Percentiles rank a stretch among this genome's conserved stretches.
Evolutionary conservation across 2,888 invertebrate genomes (phyloP).

Genomic region (Coelinius sp.): DNA sequence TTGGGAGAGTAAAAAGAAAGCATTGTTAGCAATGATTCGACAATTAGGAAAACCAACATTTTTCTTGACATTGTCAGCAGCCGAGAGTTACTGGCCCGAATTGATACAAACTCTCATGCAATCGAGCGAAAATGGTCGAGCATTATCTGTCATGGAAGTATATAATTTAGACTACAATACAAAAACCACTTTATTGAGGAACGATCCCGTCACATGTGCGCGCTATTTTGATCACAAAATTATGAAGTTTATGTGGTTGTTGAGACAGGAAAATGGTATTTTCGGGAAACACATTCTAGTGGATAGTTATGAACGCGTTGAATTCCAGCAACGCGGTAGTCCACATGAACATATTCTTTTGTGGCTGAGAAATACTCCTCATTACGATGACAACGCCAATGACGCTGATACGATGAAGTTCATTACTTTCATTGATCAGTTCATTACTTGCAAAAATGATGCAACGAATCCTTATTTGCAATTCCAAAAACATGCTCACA

Average conservation of each 20-base stretch:
- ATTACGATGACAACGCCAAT: background rate
- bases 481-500: slow-evolving; percentile 53
- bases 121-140: slow-evolving; percentile 41
- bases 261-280: too few species aligned
- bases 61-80: slow-evolving; percentile 66
- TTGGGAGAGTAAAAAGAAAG: slow-evolving; percentile 63
- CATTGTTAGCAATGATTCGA: slow-evolving; percentile 66
- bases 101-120: slow-evolving; percentile 61
- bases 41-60: slow-evolving; percentile 65
- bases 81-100: slow-evolving; percentile 64
- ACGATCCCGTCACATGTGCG: too few species aligned
- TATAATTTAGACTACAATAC: slow-evolving; percentile 20
- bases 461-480: slow-evolving; percentile 48
- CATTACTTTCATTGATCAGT: slow-evolving; percentile 48
- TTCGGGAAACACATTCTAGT: too few species aligned
- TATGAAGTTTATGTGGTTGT: too few species aligned
- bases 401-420: slow-evolving; percentile 48
- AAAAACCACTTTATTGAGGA: too few species aligned
- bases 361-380: slow-evolving; percentile 23
- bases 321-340: too few species aligned
- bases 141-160: background rate
- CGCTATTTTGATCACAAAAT: too few species aligned
- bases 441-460: slow-evolving; percentile 47
- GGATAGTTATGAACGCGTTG: too few species aligned
- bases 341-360: too few species aligned